These are phyloP conservation scores for Cremastinae sp. DNA, from an alignment of 2,888 invertebrate genomes.

Conservation along the genomic window DNA sequence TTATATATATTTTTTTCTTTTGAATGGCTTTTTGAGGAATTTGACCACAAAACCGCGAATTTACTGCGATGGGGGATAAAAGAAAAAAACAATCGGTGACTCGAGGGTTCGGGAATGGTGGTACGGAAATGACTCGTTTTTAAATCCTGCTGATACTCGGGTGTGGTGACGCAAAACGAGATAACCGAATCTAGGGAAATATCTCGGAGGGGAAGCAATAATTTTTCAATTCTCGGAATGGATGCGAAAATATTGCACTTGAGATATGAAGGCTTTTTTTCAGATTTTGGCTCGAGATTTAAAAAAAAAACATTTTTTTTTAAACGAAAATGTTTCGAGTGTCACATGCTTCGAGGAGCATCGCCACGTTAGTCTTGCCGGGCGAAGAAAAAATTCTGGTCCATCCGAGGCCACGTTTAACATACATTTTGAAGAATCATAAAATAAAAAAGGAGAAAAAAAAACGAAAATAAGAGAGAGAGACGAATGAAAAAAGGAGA, in stretches of 20 bases:
- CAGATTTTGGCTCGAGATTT: neutral
- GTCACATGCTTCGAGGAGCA: conserved; percentile 52
- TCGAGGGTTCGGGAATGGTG: no score
- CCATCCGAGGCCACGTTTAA: neutral
- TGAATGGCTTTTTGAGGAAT: neutral
- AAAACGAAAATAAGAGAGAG: conserved; percentile 20
- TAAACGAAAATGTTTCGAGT: no score
- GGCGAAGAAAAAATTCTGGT: conserved; percentile 2
- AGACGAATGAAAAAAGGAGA: conserved; percentile 4
- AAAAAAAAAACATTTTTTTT: no score
- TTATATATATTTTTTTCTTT: neutral
- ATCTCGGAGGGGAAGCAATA: neutral
- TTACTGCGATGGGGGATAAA: neutral
- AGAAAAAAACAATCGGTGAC: no score
- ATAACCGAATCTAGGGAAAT: neutral
- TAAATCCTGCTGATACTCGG: neutral
- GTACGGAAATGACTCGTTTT: neutral
- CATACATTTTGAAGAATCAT: neutral
- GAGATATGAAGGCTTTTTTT: conserved; percentile 37
- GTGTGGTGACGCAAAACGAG: conserved; percentile 16
- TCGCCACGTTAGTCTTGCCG: conserved; percentile 59
- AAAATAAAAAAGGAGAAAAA: conserved; percentile 4
- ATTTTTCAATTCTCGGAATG: neutral
- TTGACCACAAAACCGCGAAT: neutral
- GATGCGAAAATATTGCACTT: conserved; percentile 1